A percentile compares a stretch with the other conserved stretches of the same genome.
phyloP scores from a whole-genome alignment of 2,797 vertebrate genomes.

The Pantherophis alleghaniensis region DNA sequence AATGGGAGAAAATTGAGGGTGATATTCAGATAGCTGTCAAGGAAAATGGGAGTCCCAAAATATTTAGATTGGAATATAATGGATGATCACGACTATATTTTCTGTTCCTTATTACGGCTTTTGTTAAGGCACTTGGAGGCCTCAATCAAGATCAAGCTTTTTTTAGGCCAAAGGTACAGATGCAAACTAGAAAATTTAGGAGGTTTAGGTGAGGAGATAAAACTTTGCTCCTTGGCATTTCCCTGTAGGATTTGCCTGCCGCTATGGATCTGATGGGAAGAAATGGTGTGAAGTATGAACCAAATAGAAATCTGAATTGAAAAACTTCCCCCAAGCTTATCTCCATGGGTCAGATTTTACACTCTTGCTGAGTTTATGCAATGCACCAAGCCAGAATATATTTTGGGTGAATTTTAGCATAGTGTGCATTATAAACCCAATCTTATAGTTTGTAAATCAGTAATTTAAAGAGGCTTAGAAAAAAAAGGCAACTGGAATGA shows the following conservation, averaged over 20 bases:
- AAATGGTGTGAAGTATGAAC: background rate
- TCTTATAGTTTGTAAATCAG: background rate
- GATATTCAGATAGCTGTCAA: conserved; percentile 1
- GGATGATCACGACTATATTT: background rate
- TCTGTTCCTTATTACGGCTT: background rate
- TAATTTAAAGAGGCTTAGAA: background rate
- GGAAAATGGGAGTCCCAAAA: conserved; percentile 2
- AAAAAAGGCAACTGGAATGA: background rate
- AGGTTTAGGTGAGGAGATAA: background rate
- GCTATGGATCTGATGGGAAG: background rate
- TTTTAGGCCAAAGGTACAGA: background rate
- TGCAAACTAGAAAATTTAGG: background rate
- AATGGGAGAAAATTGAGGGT: conserved; percentile 14
- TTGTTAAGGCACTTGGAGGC: background rate
- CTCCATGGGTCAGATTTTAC: background rate
- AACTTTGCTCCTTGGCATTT: background rate
- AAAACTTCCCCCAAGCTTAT: background rate
- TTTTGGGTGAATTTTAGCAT: background rate
- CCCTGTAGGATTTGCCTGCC: background rate
- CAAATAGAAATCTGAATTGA: background rate
- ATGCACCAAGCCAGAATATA: background rate
- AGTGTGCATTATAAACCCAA: background rate
- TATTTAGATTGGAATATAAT: conserved; percentile 4
- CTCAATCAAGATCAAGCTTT: conserved; percentile 7
- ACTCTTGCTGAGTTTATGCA: background rate